Evolutionary conservation across 2,797 vertebrate species (phyloP).

Genomic region (Pelodytes ibericus): DNA sequence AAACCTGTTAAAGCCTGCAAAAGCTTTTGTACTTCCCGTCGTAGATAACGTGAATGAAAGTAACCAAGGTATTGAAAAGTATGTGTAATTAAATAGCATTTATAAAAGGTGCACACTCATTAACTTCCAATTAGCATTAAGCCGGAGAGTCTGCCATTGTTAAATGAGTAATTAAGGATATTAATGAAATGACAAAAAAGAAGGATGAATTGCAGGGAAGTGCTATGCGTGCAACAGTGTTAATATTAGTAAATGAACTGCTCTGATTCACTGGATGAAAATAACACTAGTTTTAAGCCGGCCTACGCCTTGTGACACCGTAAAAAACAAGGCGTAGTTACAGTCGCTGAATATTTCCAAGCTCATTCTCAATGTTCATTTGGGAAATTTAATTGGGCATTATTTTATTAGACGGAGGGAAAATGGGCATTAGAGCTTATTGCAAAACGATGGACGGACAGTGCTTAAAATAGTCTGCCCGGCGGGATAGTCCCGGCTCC

Average conservation of each 20-base stretch:
- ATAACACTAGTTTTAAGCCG: neutral
- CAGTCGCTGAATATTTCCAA: neutral
- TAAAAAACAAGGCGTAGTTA: neutral
- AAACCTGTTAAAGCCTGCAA: neutral
- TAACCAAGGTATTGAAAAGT: slow-evolving; percentile 26
- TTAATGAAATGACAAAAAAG: slow-evolving; percentile 54
- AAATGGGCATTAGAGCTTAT: too few relatives aligned
- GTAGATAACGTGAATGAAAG: slow-evolving; percentile 23
- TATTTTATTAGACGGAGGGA: too few relatives aligned
- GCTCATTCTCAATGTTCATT: neutral
- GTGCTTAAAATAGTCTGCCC: too few relatives aligned
- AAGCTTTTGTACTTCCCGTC: slow-evolving; percentile 14
- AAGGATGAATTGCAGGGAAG: slow-evolving; percentile 42
- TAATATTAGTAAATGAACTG: slow-evolving; percentile 25
- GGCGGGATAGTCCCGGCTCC: too few relatives aligned
- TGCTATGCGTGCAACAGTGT: slow-evolving; percentile 20
- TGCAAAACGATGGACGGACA: too few relatives aligned
- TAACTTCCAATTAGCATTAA: slow-evolving; percentile 54
- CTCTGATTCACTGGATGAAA: slow-evolving; percentile 14
- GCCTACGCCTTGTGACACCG: neutral
- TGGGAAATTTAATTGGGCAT: neutral
- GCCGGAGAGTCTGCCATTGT: slow-evolving; percentile 51
- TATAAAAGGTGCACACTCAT: slow-evolving; percentile 53
- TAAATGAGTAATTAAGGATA: slow-evolving; percentile 55
- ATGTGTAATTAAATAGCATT: slow-evolving; percentile 50